A percentile compares a stretch with the other conserved stretches of the same genome.
These are phyloP conservation scores for Empidonax alnorum DNA, from an alignment of 2,113 vertebrate species.

Conservation along the genomic window DNA sequence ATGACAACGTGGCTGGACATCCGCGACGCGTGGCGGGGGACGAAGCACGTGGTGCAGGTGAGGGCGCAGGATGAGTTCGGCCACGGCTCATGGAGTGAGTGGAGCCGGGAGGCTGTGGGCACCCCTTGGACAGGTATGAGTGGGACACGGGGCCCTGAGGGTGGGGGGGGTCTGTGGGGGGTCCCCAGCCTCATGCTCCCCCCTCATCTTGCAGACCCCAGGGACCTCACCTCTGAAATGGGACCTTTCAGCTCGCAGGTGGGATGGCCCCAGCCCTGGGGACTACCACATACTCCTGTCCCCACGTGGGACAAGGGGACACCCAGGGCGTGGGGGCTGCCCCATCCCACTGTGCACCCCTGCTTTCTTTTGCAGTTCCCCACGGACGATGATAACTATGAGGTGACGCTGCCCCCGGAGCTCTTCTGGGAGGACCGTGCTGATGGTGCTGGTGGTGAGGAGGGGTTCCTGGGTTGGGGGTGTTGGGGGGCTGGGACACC, in stretches of 20 bases:
- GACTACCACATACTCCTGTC: rapidly evolving
- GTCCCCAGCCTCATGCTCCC: background rate
- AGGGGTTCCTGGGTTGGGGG: background rate
- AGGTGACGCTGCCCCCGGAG: background rate
- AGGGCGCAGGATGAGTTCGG: slow-evolving; percentile 74
- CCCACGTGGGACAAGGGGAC: background rate
- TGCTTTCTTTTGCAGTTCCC: background rate
- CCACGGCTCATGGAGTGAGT: slow-evolving; percentile 67
- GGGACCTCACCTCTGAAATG: background rate
- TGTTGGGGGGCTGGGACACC: background rate
- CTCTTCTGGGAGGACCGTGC: background rate
- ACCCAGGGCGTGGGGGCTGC: rapidly evolving
- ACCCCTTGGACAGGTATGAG: slow-evolving; percentile 75
- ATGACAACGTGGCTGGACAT: slow-evolving; percentile 29
- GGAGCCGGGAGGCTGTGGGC: slow-evolving; percentile 67
- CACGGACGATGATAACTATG: background rate
- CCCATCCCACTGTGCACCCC: background rate
- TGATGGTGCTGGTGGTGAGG: background rate
- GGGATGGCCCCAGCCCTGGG: background rate
- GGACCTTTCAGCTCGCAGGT: background rate
- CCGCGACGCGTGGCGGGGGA: slow-evolving; percentile 1
- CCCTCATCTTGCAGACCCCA: slow-evolving; percentile 10
- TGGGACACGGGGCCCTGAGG: background rate
- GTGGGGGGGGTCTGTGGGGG: background rate
- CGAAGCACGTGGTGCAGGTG: slow-evolving; percentile 61